A percentile compares a stretch with the other conserved stretches of the same genome.
Evolutionary conservation across 2,797 vertebrate genomes (phyloP).

Genomic region (Lithobates sylvaticus): DNA sequence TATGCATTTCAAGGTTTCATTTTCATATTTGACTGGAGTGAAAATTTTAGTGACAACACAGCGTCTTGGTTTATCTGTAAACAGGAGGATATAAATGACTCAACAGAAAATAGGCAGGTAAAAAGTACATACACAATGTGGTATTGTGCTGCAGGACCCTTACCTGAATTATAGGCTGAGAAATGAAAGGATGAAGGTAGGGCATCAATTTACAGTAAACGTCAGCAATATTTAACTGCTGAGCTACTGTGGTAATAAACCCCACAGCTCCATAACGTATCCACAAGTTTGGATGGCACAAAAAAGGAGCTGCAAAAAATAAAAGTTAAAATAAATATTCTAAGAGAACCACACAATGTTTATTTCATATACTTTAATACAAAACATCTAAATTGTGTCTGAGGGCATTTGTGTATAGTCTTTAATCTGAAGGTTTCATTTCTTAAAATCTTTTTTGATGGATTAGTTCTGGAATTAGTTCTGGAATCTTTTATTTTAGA

Average conservation of each 20-base stretch:
- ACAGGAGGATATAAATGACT: no score
- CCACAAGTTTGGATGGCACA: constrained; percentile 97
- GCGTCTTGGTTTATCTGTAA: no score
- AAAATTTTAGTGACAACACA: no score
- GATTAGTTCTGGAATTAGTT: no score
- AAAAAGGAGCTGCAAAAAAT: constrained; percentile 85
- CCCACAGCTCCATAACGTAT: constrained; percentile 96
- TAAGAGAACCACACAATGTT: not conserved
- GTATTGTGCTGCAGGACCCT: not conserved
- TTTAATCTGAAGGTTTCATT: not conserved
- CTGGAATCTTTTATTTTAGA: no score
- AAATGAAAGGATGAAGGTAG: constrained; percentile 92
- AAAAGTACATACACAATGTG: not conserved
- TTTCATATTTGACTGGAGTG: no score
- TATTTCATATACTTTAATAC: not conserved
- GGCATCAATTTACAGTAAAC: constrained; percentile 98
- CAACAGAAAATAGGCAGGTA: no score
- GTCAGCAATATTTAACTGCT: constrained; percentile 94
- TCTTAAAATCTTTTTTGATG: not conserved
- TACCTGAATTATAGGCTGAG: constrained; percentile 95
- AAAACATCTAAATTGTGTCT: not conserved
- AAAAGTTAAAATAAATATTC: not conserved
- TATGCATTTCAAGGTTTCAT: no score
- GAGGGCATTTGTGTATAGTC: not conserved
- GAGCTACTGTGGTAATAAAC: constrained; percentile 95